These are phyloP conservation scores for Scotopteryx bipunctaria DNA, from an alignment of 2,888 invertebrate genomes.

Conservation along the genomic window DNA sequence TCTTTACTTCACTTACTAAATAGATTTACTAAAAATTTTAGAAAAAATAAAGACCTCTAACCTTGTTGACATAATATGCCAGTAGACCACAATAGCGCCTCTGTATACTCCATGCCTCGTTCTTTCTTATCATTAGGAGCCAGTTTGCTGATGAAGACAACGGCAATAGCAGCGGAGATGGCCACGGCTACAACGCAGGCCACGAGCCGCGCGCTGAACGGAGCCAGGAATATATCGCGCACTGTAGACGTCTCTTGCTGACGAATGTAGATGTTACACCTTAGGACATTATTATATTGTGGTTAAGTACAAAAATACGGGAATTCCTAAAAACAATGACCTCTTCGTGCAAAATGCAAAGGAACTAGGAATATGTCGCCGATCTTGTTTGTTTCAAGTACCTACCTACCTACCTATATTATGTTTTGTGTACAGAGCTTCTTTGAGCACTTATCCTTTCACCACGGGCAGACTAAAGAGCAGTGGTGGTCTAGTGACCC, in stretches of 20 bases:
- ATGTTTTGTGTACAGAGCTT: too few species aligned
- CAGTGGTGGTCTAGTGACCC: too few species aligned
- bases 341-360: too few species aligned
- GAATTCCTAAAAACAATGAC: too few species aligned
- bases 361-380: too few species aligned
- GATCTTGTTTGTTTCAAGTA: too few species aligned
- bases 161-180: conserved; percentile 72
- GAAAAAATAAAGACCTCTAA: conserved; percentile 37
- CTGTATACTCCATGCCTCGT: conserved; percentile 69
- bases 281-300: conserved; percentile 44
- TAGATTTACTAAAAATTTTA: neutral
- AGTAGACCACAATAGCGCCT: conserved; percentile 84
- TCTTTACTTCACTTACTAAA: too few species aligned
- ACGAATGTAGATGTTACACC: conserved; percentile 85
- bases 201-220: conserved; percentile 82
- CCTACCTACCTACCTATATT: too few species aligned
- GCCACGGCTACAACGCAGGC: conserved; percentile 80
- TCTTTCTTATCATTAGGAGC: conserved; percentile 61
- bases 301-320: too few species aligned
- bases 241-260: conserved; percentile 85
- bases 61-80: conserved; percentile 87
- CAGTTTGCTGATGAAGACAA: conserved; percentile 76
- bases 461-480: too few species aligned
- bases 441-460: too few species aligned
- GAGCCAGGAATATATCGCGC: conserved; percentile 85